Conservation (phyloP, 2,888 invertebrate genomes). For the Watsonalla cultraria region DNA sequence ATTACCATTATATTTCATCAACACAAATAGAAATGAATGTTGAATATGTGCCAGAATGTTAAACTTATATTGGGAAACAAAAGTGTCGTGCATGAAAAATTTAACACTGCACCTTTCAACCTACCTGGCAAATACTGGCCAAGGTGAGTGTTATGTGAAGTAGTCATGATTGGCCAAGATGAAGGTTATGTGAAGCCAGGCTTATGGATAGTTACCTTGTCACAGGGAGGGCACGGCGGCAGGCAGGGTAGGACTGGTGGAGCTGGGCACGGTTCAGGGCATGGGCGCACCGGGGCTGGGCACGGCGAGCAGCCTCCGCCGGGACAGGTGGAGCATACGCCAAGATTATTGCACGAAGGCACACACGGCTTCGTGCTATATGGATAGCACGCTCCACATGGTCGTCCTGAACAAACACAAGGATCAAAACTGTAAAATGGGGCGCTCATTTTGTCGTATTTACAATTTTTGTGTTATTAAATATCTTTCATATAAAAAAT, state of each 20-base stretch:
- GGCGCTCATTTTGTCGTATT: constrained; percentile 57
- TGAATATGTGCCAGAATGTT: constrained; percentile 24
- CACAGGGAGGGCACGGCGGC: constrained; percentile 64
- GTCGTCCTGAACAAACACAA: constrained; percentile 56
- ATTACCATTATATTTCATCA: neutral
- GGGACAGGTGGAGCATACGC: constrained; percentile 61
- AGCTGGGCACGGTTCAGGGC: constrained; percentile 51
- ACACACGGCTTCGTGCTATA: constrained; percentile 62
- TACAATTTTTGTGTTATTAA: constrained; percentile 24
- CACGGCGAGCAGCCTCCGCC: constrained; percentile 70
- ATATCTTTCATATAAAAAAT: constrained; percentile 1
- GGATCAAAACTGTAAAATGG: constrained; percentile 69
- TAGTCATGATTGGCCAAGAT: neutral
- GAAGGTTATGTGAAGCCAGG: neutral
- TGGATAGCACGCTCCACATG: constrained; percentile 67
- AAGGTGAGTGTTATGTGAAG: neutral
- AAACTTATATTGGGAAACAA: constrained; percentile 1
- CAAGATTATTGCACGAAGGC: constrained; percentile 50
- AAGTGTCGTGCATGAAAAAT: neutral
- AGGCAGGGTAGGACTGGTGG: constrained; percentile 54
- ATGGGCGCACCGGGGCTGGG: constrained; percentile 66
- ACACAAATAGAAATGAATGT: constrained; percentile 3
- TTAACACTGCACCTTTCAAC: too few relatives aligned
- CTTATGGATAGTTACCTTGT: constrained; percentile 39
- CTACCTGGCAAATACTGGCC: neutral